These are phyloP conservation scores for Porites lobata DNA, from an alignment of 92 coral and sea anemone genomes.

Conservation along the genomic window DNA sequence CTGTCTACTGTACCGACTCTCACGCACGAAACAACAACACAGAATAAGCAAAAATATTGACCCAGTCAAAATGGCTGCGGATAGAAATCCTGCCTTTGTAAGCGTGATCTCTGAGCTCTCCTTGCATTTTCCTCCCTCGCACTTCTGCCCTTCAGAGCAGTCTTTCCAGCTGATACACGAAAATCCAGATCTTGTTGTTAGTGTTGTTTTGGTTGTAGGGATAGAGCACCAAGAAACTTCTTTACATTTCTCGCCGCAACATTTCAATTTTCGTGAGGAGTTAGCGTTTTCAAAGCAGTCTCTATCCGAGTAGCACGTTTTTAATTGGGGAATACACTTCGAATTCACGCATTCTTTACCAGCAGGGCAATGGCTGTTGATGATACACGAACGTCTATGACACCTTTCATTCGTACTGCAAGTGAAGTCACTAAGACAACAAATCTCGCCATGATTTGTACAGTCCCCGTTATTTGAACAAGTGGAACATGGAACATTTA, in stretches of 20 bases:
- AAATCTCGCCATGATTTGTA: not conserved
- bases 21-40: slow-evolving; percentile 77
- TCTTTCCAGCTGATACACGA: slow-evolving; percentile 10
- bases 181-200: not conserved
- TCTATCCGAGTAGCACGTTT: slow-evolving; percentile 4
- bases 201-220: slow-evolving; percentile 10
- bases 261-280: not conserved
- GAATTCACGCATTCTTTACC: slow-evolving; percentile 24
- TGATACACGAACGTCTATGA: not conserved
- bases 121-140: slow-evolving; percentile 55
- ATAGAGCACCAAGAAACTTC: not conserved
- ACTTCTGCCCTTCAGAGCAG: slow-evolving; percentile 45
- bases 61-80: slow-evolving; percentile 81
- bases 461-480: slow-evolving; percentile 16
- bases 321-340: not conserved
- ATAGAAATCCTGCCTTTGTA: slow-evolving; percentile 77
- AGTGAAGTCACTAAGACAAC: slow-evolving; percentile 13
- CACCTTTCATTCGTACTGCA: not conserved
- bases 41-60: slow-evolving; percentile 70
- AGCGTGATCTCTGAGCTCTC: not conserved
- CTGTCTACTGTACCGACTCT: slow-evolving; percentile 61
- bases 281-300: slow-evolving; percentile 8
- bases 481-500: not conserved
- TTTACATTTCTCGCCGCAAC: slow-evolving; percentile 22
- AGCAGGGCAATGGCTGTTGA: slow-evolving; percentile 24